phyloP scores from a whole-genome alignment of 2,113 vertebrate genomes.

The Orthonyx spaldingii region DNA sequence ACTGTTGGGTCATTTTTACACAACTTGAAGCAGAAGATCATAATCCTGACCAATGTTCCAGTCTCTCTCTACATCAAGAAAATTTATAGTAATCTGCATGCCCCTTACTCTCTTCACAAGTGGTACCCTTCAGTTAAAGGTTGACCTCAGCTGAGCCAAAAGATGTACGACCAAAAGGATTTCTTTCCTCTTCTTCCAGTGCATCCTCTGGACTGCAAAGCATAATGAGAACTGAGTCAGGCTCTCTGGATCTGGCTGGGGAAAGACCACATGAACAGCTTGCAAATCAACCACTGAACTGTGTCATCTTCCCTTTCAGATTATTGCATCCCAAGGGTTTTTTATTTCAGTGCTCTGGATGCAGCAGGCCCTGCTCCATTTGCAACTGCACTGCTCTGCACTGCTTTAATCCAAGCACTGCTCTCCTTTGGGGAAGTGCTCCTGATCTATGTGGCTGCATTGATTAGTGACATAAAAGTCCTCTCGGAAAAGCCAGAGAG shows the following conservation, averaged over 20 bases:
- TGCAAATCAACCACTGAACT: background rate
- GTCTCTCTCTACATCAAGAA: background rate
- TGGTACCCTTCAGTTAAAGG: background rate
- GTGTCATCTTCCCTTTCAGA: background rate
- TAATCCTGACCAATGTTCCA: background rate
- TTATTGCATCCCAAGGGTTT: background rate
- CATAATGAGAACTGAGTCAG: background rate
- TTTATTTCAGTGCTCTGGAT: background rate
- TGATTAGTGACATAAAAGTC: background rate
- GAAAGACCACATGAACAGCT: background rate
- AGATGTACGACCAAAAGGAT: background rate
- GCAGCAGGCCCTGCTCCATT: background rate
- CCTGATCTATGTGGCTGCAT: accelerated
- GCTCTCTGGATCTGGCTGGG: background rate
- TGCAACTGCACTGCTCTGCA: background rate
- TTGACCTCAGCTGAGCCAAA: background rate
- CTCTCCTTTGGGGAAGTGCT: background rate
- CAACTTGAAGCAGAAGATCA: background rate
- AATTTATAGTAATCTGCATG: background rate
- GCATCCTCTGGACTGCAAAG: background rate
- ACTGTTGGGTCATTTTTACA: background rate
- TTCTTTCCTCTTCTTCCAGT: background rate
- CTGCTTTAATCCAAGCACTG: background rate
- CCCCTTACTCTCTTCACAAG: background rate
- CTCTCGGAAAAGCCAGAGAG: background rate